Conservation (phyloP, 2,797 vertebrate genomes). For the Merluccius polli region DNA sequence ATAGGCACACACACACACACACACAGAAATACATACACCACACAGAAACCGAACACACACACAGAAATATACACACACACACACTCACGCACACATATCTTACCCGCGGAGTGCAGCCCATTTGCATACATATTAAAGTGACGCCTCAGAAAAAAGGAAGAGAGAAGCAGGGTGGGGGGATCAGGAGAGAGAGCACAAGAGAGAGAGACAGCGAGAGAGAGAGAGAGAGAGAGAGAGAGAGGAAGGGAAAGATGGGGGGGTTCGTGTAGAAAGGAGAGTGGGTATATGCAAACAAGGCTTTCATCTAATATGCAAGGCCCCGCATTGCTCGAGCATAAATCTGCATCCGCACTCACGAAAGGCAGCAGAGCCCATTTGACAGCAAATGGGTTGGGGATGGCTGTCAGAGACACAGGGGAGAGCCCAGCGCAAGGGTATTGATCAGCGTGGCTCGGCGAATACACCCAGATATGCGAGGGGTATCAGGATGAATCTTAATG, state of each 20-base stretch:
- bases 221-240: constrained; percentile 59
- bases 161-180: constrained; percentile 64
- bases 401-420: constrained; percentile 63
- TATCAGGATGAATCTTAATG: constrained; percentile 38
- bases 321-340: constrained; percentile 74
- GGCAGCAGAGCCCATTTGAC: constrained; percentile 66
- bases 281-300: constrained; percentile 78
- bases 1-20: not conserved
- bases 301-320: constrained; percentile 79
- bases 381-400: constrained; percentile 67
- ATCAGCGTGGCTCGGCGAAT: constrained; percentile 55
- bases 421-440: constrained; percentile 54
- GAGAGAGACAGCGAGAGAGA: constrained; percentile 71
- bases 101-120: constrained; percentile 83
- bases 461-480: constrained; percentile 36
- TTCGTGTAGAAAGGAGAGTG: constrained; percentile 64
- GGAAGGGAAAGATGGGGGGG: constrained; percentile 40
- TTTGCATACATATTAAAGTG: constrained; percentile 98
- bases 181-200: constrained; percentile 73
- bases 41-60: not conserved
- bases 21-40: not conserved
- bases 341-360: constrained; percentile 72
- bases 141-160: constrained; percentile 89
- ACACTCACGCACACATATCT: constrained; percentile 70
- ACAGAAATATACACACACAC: not conserved